These are phyloP conservation scores for Botia almorhae DNA, from an alignment of 2,797 vertebrate species.

Conservation along the genomic window DNA sequence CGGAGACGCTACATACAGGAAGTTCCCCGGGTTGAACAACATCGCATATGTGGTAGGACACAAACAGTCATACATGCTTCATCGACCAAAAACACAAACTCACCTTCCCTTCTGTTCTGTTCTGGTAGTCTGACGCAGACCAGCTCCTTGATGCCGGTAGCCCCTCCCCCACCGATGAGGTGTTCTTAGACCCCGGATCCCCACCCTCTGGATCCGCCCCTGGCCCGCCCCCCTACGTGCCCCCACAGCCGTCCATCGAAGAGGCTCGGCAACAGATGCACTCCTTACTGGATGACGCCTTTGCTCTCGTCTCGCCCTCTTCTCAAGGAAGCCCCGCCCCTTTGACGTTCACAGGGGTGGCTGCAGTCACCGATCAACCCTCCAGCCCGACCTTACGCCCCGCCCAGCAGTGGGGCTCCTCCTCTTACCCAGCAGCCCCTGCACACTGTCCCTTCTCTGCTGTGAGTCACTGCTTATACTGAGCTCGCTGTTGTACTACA, in stretches of 20 bases:
- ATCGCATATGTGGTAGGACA: constrained; percentile 91
- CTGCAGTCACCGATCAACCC: constrained; percentile 68
- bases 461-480: constrained; percentile 67
- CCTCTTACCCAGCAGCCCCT: constrained; percentile 76
- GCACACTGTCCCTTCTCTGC: constrained; percentile 76
- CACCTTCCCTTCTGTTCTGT: not conserved
- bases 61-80: not conserved
- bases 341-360: constrained; percentile 63
- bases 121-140: constrained; percentile 89
- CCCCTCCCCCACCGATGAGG: constrained; percentile 85
- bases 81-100: constrained; percentile 7
- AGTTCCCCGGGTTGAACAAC: constrained; percentile 95
- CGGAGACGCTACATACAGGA: constrained; percentile 92
- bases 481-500: not conserved
- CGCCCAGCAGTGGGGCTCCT: constrained; percentile 80
- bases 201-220: constrained; percentile 72
- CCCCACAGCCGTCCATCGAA: constrained; percentile 94
- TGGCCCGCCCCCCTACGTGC: constrained; percentile 84
- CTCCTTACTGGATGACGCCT: constrained; percentile 95
- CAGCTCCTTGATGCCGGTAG: constrained; percentile 85
- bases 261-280: constrained; percentile 98
- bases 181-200: constrained; percentile 79
- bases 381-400: constrained; percentile 75
- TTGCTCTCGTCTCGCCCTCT: constrained; percentile 93
- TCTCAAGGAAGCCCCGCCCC: constrained; percentile 77